These are phyloP conservation scores for Lagopus muta DNA, from an alignment of 2,113 vertebrate genomes.

Conservation along the genomic window DNA sequence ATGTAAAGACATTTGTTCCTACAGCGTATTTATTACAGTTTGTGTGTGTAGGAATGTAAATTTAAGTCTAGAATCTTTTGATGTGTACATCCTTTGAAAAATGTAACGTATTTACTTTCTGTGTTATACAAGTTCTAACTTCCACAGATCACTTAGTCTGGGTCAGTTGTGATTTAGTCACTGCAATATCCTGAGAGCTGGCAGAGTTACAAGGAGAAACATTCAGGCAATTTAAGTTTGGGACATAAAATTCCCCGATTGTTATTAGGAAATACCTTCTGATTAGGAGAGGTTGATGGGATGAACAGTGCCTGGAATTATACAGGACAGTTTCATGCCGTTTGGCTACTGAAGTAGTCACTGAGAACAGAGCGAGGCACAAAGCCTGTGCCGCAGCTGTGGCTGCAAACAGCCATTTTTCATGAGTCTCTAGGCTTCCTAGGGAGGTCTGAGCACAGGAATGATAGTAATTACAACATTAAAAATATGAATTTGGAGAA, in stretches of 20 bases:
- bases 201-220: neutral
- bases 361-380: neutral
- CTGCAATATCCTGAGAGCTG: neutral
- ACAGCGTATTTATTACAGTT: neutral
- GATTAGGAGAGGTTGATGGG: neutral
- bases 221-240: neutral
- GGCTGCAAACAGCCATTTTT: neutral
- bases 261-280: neutral
- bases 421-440: neutral
- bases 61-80: neutral
- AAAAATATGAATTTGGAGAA: neutral
- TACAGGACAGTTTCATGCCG: neutral
- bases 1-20: neutral
- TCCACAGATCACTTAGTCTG: neutral
- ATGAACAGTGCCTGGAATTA: neutral
- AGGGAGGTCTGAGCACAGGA: fast-evolving
- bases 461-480: neutral
- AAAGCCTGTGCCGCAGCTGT: neutral
- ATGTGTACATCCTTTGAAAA: neutral
- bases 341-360: too few relatives aligned
- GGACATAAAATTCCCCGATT: neutral
- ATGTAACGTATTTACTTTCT: neutral
- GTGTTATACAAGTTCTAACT: neutral
- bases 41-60: neutral
- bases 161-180: neutral